These are phyloP conservation scores for Monochamus alternatus DNA, from an alignment of 2,888 invertebrate species.

Conservation along the genomic window DNA sequence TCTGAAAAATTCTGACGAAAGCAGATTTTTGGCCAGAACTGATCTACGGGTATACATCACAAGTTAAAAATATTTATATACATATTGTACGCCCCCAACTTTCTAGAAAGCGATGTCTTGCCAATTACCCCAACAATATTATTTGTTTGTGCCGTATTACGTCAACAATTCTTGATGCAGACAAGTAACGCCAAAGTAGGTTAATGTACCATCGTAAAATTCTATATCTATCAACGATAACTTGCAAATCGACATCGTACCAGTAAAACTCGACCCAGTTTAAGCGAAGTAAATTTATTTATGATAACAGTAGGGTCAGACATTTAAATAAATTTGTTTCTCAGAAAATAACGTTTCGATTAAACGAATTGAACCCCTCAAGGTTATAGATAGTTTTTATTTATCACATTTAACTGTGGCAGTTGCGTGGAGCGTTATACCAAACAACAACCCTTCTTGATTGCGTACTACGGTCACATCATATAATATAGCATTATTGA, in stretches of 20 bases:
- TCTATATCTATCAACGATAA: neutral
- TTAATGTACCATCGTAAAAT: neutral
- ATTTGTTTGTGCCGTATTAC: no score
- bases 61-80: no score
- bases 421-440: no score
- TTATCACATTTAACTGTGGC: no score
- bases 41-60: no score
- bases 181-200: neutral
- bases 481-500: no score
- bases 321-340: neutral
- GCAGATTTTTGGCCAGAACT: neutral
- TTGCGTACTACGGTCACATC: no score
- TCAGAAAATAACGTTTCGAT: neutral
- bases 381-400: neutral
- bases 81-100: no score
- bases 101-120: no score
- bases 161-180: no score
- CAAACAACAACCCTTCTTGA: no score
- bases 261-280: neutral
- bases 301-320: neutral
- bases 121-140: no score
- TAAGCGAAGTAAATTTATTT: neutral
- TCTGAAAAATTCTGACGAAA: neutral
- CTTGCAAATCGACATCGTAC: neutral
- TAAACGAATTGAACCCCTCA: neutral